A percentile compares a stretch with the other conserved stretches of the same genome.
These are phyloP conservation scores for Loriculus beryllinus DNA, from an alignment of 2,797 vertebrate species.

Conservation along the genomic window DNA sequence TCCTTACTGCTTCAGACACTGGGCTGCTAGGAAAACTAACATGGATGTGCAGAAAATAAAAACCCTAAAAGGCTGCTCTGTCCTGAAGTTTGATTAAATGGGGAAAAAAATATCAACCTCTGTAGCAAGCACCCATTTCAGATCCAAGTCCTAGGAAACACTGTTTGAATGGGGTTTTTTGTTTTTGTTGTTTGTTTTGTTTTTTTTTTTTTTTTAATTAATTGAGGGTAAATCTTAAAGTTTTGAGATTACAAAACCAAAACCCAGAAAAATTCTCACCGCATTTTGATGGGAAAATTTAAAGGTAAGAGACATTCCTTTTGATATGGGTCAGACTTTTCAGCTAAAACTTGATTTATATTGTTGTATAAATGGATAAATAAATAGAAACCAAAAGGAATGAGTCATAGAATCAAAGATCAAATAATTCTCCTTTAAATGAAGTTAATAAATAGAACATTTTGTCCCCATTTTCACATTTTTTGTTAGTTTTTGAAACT, in stretches of 20 bases:
- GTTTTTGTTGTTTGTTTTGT: too few species aligned
- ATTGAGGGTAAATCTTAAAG: background rate
- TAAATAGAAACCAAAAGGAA: background rate
- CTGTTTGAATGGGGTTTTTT: too few species aligned
- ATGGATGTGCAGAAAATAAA: background rate
- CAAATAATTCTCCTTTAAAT: background rate
- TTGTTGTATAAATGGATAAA: background rate
- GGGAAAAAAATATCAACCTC: background rate
- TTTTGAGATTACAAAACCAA: background rate
- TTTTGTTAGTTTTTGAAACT: background rate
- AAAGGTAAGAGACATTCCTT: background rate
- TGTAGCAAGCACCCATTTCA: background rate
- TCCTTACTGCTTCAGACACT: background rate
- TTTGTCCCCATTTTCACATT: background rate
- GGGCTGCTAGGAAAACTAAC: background rate
- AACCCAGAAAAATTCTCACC: background rate
- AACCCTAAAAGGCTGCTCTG: background rate
- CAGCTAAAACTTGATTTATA: background rate
- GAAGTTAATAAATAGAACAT: background rate
- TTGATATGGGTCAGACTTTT: background rate
- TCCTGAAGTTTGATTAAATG: background rate
- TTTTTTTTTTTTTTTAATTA: accelerated
- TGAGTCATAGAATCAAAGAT: background rate
- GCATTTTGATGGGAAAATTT: background rate
- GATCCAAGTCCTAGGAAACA: background rate